Base-by-base conservation (phyloP, 1,140 invertebrate species). In the Latrodectus geometricus region DNA sequence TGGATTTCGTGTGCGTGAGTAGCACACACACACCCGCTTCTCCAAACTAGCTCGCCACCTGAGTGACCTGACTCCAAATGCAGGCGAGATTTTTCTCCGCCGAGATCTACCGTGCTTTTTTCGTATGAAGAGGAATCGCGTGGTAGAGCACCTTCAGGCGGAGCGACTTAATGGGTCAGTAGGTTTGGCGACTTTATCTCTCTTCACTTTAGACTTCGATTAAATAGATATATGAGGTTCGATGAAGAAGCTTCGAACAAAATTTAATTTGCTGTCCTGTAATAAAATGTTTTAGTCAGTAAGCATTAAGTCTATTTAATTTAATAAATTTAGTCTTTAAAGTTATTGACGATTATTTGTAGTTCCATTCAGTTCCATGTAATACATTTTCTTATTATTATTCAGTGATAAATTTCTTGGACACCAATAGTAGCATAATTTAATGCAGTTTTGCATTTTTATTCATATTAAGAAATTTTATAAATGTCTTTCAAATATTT, bases 21-120 rank as follows among this genome's bases (percentile, higher is more conserved):
- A 86, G 83, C 83, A 77, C 82, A 84, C 82, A 20, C 82, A 73
- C 82, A 84, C 82, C 20, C 82, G 72, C 82, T 75, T 48, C 75
- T 66, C 82, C n/a, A 14, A 9, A 50, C 72, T 76, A 78, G 75
- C 76, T 75, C 52, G 83, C 83, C 83, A 86, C 83, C 83, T 86
- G 74, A 78, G 83, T 86, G 83, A 86, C 83, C 83, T 72, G 17
- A 61, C 83, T 86, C 50, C 66, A 70, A 76, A 78, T 84, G 82
- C 73, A 84, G 54, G 82, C 20, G 56, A 54, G 81, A 84, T 76
- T 84, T 75, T 84, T 84, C 54, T 72, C 68, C 81, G 72, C 73
- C 75, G 50, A 35, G 35, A 23, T 66, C 56, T 66, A 54, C 73
- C 35, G 73, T 20, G 61, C 17, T 61, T 61, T 61, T 61, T 48